These are phyloP conservation scores for Australoheros scitulus DNA, from an alignment of 2,113 vertebrate species.

Conservation along the genomic window DNA sequence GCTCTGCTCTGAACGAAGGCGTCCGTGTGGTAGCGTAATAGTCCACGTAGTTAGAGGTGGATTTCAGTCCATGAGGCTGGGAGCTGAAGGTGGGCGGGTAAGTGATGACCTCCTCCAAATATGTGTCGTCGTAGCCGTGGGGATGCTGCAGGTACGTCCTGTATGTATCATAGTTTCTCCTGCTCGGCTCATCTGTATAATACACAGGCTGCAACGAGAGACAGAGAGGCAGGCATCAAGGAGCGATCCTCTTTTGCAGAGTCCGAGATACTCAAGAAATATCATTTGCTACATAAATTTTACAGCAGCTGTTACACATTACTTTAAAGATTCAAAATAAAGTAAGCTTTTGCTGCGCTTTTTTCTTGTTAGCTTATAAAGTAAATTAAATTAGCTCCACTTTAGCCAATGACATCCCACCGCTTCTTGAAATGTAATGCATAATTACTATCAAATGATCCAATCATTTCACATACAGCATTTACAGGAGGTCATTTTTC, in stretches of 20 bases:
- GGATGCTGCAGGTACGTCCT: conserved; percentile 93
- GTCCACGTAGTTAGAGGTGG: conserved; percentile 95
- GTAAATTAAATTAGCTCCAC: neutral
- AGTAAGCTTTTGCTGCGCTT: neutral
- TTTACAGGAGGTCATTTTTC: neutral
- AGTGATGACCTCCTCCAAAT: conserved; percentile 90
- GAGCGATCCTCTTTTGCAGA: neutral
- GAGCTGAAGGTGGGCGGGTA: conserved; percentile 89
- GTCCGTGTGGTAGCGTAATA: conserved; percentile 95
- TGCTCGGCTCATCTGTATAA: conserved; percentile 86
- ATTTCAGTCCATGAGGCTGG: conserved; percentile 90
- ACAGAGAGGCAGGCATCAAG: neutral
- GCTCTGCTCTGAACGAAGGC: conserved; percentile 92
- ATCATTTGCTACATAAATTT: neutral
- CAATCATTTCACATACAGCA: neutral
- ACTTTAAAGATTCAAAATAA: neutral
- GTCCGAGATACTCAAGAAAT: neutral
- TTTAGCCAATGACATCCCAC: neutral
- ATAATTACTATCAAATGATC: neutral
- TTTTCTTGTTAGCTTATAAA: neutral
- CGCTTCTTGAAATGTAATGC: neutral
- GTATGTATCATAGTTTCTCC: conserved; percentile 93
- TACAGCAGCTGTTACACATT: neutral
- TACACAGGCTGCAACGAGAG: conserved; percentile 86
- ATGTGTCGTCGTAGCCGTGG: conserved; percentile 91